Conservation (phyloP, 1,140 invertebrate species). For the Bombus waltoni region DNA sequence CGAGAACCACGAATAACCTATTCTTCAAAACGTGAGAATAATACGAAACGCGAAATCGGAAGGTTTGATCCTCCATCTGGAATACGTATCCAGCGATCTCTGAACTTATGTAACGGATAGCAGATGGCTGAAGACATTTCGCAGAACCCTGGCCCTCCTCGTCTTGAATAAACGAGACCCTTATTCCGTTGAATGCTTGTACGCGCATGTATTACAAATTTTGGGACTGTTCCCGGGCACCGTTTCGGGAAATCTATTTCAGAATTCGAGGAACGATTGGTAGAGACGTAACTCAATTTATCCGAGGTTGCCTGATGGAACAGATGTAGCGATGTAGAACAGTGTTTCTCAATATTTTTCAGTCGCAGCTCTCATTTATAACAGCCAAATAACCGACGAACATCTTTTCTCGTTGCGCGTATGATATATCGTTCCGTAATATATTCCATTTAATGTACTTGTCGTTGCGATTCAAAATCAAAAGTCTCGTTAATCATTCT, state of each 20-base stretch:
- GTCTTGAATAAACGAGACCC: constrained; percentile 10
- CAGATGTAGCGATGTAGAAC: neutral
- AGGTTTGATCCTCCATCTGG: neutral
- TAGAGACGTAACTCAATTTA: neutral
- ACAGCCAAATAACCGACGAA: neutral
- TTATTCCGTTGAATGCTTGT: constrained; percentile 12
- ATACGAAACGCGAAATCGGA: constrained; percentile 2
- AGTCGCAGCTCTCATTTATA: neutral
- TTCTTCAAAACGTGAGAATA: constrained; percentile 34
- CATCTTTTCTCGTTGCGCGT: neutral
- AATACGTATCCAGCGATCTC: constrained; percentile 6
- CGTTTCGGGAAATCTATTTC: neutral
- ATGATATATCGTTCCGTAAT: neutral
- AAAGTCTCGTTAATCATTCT: too few relatives aligned
- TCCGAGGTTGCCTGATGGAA: neutral
- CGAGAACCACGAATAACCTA: constrained; percentile 22
- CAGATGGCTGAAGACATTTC: constrained; percentile 14
- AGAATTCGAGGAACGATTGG: neutral
- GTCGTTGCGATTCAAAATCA: too few relatives aligned
- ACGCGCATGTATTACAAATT: constrained; percentile 39
- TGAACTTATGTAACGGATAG: constrained; percentile 39
- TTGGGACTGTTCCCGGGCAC: neutral
- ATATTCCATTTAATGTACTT: too few relatives aligned
- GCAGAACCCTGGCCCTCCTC: neutral
- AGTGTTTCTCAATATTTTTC: neutral